Evolutionary conservation across 2,113 vertebrate species (phyloP).

Genomic region (Clarias magur): DNA sequence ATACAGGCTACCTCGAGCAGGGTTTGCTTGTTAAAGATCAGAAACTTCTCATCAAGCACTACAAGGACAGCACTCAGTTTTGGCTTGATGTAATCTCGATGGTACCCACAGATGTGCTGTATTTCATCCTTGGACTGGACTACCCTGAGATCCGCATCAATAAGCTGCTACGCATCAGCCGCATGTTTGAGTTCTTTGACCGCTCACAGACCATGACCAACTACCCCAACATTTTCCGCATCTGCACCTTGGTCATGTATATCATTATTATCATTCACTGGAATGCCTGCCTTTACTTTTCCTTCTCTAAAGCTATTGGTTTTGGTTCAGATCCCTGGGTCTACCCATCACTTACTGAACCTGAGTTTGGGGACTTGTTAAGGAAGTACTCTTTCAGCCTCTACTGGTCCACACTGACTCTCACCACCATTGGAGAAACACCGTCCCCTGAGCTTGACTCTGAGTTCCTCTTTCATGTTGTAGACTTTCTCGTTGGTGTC

Average conservation of each 20-base stretch:
- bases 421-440: slow-evolving; percentile 96
- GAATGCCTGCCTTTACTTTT: slow-evolving; percentile 96
- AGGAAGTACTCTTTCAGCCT: slow-evolving; percentile 94
- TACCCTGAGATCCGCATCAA: slow-evolving; percentile 96
- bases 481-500: slow-evolving; percentile 94
- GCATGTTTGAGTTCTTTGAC: slow-evolving; percentile 96
- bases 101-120: slow-evolving; percentile 89
- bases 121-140: slow-evolving; percentile 82
- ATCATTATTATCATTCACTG: slow-evolving; percentile 98
- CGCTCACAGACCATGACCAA: slow-evolving; percentile 93
- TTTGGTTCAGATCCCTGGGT: slow-evolving; percentile 78
- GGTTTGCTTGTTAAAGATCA: slow-evolving; percentile 88
- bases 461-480: slow-evolving; percentile 90
- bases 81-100: slow-evolving; percentile 85
- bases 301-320: slow-evolving; percentile 92
- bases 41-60: slow-evolving; percentile 79
- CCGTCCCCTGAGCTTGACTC: slow-evolving; percentile 90
- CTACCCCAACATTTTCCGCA: slow-evolving; percentile 95
- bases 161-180: slow-evolving; percentile 84
- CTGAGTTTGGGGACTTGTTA: slow-evolving; percentile 81
- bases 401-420: slow-evolving; percentile 95
- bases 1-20: slow-evolving; percentile 79
- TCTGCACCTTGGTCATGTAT: slow-evolving; percentile 95
- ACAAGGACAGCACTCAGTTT: slow-evolving; percentile 82
- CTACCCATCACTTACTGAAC: slow-evolving; percentile 70